phyloP scores from a whole-genome alignment of 2,113 vertebrate species.

The Cervus canadensis region DNA sequence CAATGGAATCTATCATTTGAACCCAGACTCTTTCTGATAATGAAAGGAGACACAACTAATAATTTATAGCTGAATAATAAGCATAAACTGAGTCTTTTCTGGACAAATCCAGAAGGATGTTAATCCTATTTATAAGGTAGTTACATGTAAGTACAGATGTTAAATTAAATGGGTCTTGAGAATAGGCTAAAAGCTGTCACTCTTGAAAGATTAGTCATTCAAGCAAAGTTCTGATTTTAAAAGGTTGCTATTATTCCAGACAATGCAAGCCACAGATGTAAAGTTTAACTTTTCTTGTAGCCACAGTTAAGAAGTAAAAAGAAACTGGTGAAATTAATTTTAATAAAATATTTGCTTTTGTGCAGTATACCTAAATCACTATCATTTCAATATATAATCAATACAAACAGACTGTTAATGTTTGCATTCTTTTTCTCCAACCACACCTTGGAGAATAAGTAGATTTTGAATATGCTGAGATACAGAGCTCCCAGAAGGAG shows the following conservation, averaged over 20 bases:
- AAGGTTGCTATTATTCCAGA: neutral
- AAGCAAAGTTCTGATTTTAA: neutral
- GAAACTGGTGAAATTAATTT: neutral
- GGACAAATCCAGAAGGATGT: neutral
- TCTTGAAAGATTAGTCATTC: neutral
- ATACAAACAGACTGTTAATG: neutral
- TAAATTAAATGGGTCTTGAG: neutral
- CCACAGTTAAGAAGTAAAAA: neutral
- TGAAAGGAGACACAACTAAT: neutral
- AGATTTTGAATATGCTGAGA: neutral
- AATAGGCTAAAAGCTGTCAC: neutral
- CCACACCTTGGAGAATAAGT: neutral
- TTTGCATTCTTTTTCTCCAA: neutral
- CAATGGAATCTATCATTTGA: neutral
- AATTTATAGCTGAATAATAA: neutral
- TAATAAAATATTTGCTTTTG: neutral
- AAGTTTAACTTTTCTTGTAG: neutral
- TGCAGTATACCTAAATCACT: neutral
- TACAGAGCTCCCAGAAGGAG: neutral
- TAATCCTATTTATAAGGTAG: neutral
- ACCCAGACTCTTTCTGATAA: neutral
- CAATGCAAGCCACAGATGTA: neutral
- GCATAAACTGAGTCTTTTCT: neutral
- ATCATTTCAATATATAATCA: neutral
- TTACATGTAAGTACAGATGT: neutral